Conservation (phyloP, 2,797 vertebrate genomes). For the Scyliorhinus canicula region DNA sequence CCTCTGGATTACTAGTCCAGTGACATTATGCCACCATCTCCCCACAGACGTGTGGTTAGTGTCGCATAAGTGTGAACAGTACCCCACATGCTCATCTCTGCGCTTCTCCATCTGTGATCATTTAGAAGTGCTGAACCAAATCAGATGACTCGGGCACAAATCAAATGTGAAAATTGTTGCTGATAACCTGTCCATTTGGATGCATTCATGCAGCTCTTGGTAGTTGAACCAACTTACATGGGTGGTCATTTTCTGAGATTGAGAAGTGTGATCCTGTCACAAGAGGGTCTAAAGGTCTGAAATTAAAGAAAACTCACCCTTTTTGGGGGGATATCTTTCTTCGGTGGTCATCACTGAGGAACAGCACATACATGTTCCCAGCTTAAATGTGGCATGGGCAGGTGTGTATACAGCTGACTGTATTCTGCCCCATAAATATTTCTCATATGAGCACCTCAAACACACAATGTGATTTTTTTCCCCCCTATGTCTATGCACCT, state of each 20-base stretch:
- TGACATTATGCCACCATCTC: too few species aligned
- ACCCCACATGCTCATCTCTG: background rate
- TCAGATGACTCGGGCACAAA: background rate
- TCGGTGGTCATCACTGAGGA: background rate
- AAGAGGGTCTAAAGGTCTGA: background rate
- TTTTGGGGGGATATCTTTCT: background rate
- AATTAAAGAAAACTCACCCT: background rate
- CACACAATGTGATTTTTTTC: background rate
- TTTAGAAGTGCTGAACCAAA: background rate
- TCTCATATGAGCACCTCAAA: background rate
- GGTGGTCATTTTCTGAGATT: background rate
- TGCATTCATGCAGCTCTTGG: background rate
- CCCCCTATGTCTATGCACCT: background rate
- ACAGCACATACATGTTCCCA: background rate
- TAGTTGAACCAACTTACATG: background rate
- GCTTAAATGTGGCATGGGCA: background rate
- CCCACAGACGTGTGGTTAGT: background rate
- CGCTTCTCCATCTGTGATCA: background rate
- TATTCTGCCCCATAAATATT: background rate
- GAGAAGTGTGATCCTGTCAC: background rate
- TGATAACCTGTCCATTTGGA: background rate
- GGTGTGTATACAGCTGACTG: background rate
- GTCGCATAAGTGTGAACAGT: background rate
- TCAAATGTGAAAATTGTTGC: background rate
- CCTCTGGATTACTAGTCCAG: too few species aligned